phyloP scores from a whole-genome alignment of 2,113 vertebrate species.

The Lamprotornis superbus region DNA sequence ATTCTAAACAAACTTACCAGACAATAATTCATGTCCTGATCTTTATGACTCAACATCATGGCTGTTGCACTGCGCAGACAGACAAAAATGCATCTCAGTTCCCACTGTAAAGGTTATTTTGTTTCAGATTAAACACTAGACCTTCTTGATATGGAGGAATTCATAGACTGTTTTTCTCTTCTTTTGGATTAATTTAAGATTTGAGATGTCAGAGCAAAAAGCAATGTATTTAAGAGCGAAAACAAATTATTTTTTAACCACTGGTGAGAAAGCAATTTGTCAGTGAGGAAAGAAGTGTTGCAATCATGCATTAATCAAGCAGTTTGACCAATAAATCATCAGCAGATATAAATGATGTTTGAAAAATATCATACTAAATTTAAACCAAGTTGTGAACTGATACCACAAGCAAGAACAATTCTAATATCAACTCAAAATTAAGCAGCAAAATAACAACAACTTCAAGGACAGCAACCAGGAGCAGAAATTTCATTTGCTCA shows the following conservation, averaged over 20 bases:
- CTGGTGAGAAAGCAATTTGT: conserved; percentile 51
- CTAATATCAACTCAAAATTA: background rate
- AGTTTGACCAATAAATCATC: conserved; percentile 56
- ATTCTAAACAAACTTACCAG: background rate
- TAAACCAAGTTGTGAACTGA: background rate
- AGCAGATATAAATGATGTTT: conserved; percentile 37
- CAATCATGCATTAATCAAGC: conserved; percentile 62
- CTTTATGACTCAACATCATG: background rate
- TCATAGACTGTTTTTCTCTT: conserved; percentile 21
- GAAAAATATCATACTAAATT: conserved; percentile 44
- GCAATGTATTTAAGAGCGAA: conserved; percentile 50
- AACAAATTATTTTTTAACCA: conserved; percentile 67
- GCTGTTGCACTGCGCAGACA: background rate
- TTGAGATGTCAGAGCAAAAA: conserved; percentile 35
- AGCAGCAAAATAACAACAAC: background rate
- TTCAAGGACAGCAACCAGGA: background rate
- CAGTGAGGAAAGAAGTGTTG: conserved; percentile 42
- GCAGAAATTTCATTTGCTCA: background rate
- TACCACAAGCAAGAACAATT: background rate
- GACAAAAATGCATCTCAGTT: background rate
- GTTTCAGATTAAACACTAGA: conserved; percentile 42
- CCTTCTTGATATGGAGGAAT: conserved; percentile 29
- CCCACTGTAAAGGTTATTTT: conserved; percentile 22
- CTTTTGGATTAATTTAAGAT: conserved; percentile 65
- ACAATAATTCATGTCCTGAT: background rate